Conservation (phyloP, 2,113 vertebrate genomes). For the Psittacus erithacus region DNA sequence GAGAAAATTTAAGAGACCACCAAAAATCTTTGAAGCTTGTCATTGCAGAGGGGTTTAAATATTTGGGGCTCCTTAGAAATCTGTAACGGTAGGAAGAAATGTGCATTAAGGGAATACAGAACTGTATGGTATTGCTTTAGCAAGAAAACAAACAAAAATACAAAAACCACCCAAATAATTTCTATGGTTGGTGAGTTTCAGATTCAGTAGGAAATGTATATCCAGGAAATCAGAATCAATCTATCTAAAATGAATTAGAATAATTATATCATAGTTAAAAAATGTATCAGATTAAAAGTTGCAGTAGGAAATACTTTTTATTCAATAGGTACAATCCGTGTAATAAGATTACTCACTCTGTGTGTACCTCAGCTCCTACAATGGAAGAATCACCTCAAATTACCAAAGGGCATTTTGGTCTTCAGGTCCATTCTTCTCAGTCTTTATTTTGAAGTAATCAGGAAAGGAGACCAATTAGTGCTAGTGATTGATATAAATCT, state of each 20-base stretch:
- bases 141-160: not conserved
- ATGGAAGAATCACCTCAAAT: not conserved
- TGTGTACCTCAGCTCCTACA: not conserved
- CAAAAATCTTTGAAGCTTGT: not conserved
- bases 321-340: not conserved
- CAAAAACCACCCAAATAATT: rapidly evolving
- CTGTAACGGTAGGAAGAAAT: not conserved
- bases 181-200: not conserved
- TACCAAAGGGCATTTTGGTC: not conserved
- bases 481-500: not conserved
- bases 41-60: not conserved
- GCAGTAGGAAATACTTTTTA: not conserved
- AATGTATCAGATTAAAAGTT: not conserved
- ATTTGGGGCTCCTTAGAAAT: not conserved
- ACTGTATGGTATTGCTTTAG: not conserved
- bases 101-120: not conserved
- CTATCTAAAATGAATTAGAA: not conserved
- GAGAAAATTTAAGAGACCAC: not conserved
- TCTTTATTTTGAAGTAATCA: not conserved
- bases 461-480: not conserved
- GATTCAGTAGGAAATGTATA: not conserved
- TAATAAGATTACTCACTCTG: not conserved
- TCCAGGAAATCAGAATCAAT: not conserved
- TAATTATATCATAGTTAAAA: not conserved
- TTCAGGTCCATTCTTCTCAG: not conserved